phyloP scores from a whole-genome alignment of 1,140 invertebrate genomes.

The Diabrotica undecimpunctata region DNA sequence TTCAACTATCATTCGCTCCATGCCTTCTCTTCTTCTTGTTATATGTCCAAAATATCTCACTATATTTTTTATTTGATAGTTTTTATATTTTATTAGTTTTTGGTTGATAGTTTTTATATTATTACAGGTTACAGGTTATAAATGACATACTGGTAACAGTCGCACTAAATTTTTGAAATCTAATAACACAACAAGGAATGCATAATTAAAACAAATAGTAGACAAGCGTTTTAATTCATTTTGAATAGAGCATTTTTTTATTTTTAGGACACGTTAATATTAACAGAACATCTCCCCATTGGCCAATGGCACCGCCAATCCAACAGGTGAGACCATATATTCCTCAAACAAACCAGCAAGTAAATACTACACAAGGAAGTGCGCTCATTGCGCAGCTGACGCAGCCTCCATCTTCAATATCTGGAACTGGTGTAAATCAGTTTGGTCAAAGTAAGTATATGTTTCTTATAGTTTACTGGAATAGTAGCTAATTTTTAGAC shows the following conservation, averaged over 20 bases:
- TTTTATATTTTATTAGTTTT: too few species aligned
- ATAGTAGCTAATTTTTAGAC: background rate
- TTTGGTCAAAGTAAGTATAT: constrained; percentile 51
- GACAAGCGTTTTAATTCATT: too few species aligned
- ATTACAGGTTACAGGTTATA: too few species aligned
- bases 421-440: constrained; percentile 48
- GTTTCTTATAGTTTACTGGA: background rate
- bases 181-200: too few species aligned
- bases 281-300: constrained; percentile 20
- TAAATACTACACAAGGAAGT: constrained; percentile 48
- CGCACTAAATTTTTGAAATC: too few species aligned
- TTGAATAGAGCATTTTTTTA: background rate
- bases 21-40: too few species aligned
- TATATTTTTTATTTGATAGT: too few species aligned
- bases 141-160: too few species aligned
- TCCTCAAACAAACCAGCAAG: constrained; percentile 39
- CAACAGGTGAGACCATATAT: constrained; percentile 37
- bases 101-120: too few species aligned
- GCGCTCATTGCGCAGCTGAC: constrained; percentile 67
- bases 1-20: too few species aligned
- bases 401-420: constrained; percentile 58
- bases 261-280: constrained; percentile 13
- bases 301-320: constrained; percentile 45
- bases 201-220: too few species aligned
- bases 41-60: too few species aligned